Evolutionary conservation across 2,797 vertebrate species (phyloP).

Genomic region (Peromyscus eremicus): DNA sequence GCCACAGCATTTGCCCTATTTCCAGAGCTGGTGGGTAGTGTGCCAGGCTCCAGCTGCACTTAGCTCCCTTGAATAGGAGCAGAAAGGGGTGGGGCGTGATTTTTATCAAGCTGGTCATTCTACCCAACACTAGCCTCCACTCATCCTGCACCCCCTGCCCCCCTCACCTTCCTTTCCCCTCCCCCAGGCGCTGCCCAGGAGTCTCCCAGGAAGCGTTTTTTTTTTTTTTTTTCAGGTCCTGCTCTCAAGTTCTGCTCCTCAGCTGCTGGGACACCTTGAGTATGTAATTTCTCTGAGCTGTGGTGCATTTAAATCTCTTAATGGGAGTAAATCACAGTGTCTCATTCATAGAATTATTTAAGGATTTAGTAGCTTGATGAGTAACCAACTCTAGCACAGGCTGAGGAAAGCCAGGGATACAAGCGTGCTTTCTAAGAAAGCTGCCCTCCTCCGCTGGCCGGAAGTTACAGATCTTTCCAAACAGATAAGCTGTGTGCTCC

Average conservation of each 20-base stretch:
- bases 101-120: background rate
- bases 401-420: background rate
- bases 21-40: background rate
- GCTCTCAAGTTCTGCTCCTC: background rate
- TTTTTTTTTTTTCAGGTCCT: background rate
- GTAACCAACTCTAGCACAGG: slow-evolving; percentile 15
- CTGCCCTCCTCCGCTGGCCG: background rate
- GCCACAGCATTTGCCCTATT: background rate
- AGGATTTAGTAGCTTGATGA: slow-evolving; percentile 31
- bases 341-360: background rate
- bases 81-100: background rate
- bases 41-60: background rate
- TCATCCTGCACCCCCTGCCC: too few relatives aligned
- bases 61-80: background rate
- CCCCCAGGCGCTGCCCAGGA: too few relatives aligned
- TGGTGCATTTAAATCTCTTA: background rate
- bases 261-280: background rate
- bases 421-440: background rate
- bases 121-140: background rate
- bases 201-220: background rate
- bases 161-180: too few relatives aligned
- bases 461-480: background rate
- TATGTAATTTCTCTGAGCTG: slow-evolving; percentile 26
- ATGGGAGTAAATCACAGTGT: background rate
- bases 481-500: background rate